Evolutionary conservation across 2,113 vertebrate species (phyloP).

Genomic region (Syrrhaptes paradoxus): DNA sequence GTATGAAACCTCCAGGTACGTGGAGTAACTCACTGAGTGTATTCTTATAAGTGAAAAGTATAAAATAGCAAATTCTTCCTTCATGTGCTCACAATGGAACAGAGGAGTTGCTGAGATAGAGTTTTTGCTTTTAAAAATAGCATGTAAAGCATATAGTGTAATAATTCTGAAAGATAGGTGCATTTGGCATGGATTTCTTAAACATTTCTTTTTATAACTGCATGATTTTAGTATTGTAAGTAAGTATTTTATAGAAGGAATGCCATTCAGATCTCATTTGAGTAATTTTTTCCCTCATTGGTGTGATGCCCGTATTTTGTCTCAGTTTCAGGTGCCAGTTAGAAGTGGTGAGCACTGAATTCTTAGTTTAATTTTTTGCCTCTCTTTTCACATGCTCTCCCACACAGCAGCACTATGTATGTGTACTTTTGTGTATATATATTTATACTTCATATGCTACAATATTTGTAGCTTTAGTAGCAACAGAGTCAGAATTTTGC

Average conservation of each 20-base stretch:
- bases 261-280: background rate
- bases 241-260: background rate
- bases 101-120: background rate
- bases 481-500: background rate
- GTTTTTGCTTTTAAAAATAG: background rate
- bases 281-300: background rate
- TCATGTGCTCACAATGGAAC: background rate
- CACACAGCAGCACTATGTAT: background rate
- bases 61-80: background rate
- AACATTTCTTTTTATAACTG: background rate
- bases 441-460: background rate
- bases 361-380: background rate
- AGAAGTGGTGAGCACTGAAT: background rate
- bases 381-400: background rate
- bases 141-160: background rate
- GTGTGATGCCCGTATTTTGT: background rate
- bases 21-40: background rate
- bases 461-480: background rate
- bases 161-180: background rate
- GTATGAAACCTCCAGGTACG: slow-evolving; percentile 87
- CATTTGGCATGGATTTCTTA: background rate
- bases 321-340: background rate
- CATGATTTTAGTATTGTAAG: background rate
- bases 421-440: background rate
- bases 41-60: background rate